A percentile compares a stretch with the other conserved stretches of the same genome.
These are phyloP conservation scores for Centropristis striata DNA, from an alignment of 2,113 vertebrate genomes.

Conservation along the genomic window DNA sequence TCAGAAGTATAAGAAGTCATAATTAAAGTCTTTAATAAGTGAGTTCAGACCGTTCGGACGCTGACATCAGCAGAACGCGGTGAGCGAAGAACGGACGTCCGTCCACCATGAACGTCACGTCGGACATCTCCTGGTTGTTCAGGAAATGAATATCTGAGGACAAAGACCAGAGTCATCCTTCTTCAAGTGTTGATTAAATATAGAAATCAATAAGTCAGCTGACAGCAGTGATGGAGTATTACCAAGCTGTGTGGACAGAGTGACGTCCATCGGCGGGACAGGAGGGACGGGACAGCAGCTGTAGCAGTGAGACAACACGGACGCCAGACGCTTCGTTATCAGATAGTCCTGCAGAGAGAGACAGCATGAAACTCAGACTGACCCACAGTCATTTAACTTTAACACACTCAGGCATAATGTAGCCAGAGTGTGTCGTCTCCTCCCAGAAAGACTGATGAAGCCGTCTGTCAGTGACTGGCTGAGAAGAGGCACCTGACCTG, in stretches of 20 bases:
- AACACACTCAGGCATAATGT: too few species aligned
- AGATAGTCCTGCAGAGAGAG: conserved; percentile 87
- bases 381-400: not conserved
- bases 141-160: conserved; percentile 91
- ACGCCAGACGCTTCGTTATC: conserved; percentile 88
- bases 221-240: not conserved
- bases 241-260: conserved; percentile 93
- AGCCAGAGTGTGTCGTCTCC: too few species aligned
- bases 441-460: too few species aligned
- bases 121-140: conserved; percentile 97
- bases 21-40: not conserved
- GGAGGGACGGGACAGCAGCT: conserved; percentile 87
- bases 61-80: conserved; percentile 94
- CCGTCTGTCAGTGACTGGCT: too few species aligned
- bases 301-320: conserved; percentile 91
- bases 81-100: conserved; percentile 93
- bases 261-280: conserved; percentile 85
- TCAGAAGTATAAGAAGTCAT: not conserved
- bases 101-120: conserved; percentile 93
- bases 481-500: too few species aligned
- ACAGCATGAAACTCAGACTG: not conserved
- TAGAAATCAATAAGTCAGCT: fast-evolving
- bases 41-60: conserved; percentile 90
- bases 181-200: not conserved
- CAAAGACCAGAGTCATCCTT: not conserved